Conservation (phyloP, 1,140 invertebrate species). For the Drosophila elegans region DNA sequence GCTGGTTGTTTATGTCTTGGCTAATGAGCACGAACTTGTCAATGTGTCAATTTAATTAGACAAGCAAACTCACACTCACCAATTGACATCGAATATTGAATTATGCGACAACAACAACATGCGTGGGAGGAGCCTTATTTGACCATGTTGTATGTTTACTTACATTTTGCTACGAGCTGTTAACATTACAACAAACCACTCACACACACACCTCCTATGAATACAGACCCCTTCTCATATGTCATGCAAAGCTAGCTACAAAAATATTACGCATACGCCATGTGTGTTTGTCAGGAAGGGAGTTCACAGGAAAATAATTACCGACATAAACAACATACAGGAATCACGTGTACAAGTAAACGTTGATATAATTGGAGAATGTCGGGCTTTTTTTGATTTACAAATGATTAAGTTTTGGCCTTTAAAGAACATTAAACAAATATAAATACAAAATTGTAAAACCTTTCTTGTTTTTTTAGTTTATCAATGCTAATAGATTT, state of each 20-base stretch:
- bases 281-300: conserved; percentile 8
- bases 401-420: too few species aligned
- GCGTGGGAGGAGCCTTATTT: conserved; percentile 13
- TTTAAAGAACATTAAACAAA: too few species aligned
- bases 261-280: conserved; percentile 47
- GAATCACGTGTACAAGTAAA: too few species aligned
- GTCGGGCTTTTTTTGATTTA: too few species aligned
- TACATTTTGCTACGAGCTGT: conserved; percentile 54
- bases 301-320: conserved; percentile 6
- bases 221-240: neutral
- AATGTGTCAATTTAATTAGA: conserved; percentile 84
- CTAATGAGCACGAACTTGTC: conserved; percentile 83
- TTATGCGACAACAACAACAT: conserved; percentile 32
- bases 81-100: conserved; percentile 52
- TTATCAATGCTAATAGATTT: too few species aligned
- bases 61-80: conserved; percentile 65
- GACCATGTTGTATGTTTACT: conserved; percentile 48
- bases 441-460: too few species aligned
- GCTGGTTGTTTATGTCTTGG: conserved; percentile 48
- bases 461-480: too few species aligned
- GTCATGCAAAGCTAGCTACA: neutral
- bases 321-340: neutral
- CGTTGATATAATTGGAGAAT: too few species aligned
- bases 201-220: conserved; percentile 1
- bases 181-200: conserved; percentile 55